Conservation (phyloP, 2,797 vertebrate species). For the Sebastes matsubarae region DNA sequence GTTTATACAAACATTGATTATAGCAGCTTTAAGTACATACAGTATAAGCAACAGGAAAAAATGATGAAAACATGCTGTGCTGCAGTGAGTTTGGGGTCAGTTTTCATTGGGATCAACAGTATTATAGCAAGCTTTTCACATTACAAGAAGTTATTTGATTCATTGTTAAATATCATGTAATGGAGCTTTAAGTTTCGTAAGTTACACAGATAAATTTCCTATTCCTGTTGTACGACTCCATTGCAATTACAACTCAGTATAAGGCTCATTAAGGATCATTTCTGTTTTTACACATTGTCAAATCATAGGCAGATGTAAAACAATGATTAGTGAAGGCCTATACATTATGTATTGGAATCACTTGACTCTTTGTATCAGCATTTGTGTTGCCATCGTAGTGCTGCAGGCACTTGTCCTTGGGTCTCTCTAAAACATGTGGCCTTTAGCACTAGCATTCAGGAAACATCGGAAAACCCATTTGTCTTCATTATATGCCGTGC, state of each 20-base stretch:
- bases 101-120: not conserved
- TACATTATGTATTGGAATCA: not conserved
- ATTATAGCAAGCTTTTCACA: not conserved
- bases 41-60: not conserved
- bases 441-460: conserved; percentile 33
- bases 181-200: not conserved
- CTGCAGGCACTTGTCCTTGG: not conserved
- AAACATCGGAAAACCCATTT: conserved; percentile 38
- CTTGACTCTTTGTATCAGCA: conserved; percentile 3
- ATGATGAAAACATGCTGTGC: not conserved
- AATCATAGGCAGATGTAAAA: not conserved
- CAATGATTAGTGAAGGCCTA: not conserved
- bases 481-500: conserved; percentile 45
- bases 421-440: conserved; percentile 35
- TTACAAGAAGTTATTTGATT: not conserved
- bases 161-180: not conserved
- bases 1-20: not conserved
- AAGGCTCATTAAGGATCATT: not conserved
- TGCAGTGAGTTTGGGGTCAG: not conserved
- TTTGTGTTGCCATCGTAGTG: not conserved
- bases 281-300: not conserved
- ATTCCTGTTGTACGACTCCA: not conserved
- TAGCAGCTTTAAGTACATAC: not conserved
- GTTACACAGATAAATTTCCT: not conserved
- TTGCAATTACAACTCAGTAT: not conserved